Conservation (phyloP, 2,888 invertebrate genomes). For the Drosophila tripunctata region DNA sequence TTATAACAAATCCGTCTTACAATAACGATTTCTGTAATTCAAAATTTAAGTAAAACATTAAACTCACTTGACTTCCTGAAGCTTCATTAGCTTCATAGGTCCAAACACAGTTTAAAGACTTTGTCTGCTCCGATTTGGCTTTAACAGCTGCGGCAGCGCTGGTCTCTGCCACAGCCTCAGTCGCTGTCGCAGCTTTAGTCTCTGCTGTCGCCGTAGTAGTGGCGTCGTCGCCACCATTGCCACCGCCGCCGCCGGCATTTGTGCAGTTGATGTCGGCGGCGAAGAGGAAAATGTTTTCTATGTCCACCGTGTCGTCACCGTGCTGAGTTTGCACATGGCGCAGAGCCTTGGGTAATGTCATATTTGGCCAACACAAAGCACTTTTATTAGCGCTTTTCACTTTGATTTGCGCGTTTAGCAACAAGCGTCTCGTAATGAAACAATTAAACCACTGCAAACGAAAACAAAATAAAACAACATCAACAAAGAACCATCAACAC, state of each 20-base stretch:
- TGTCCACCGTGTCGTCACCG: conserved; percentile 51
- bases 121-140: conserved; percentile 3
- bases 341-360: conserved; percentile 50
- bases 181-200: neutral
- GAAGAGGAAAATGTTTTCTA: conserved; percentile 72
- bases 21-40: too few species aligned
- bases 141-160: neutral
- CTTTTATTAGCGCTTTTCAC: conserved; percentile 12
- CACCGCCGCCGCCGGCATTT: neutral
- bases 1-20: neutral
- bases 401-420: conserved; percentile 30
- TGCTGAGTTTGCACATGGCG: conserved; percentile 63
- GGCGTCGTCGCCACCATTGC: conserved; percentile 1
- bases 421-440: conserved; percentile 17
- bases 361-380: conserved; percentile 31
- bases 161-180: neutral
- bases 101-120: conserved; percentile 36
- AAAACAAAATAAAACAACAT: too few species aligned
- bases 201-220: neutral
- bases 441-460: conserved; percentile 44
- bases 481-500: conserved; percentile 59
- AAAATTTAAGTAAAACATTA: neutral
- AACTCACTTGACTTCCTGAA: conserved; percentile 42
- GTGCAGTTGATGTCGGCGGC: conserved; percentile 35
- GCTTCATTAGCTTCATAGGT: conserved; percentile 50